Percentiles rank a stretch among this genome's conserved stretches.
Conservation (phyloP, 2,113 vertebrate genomes). For the Butastur rufipennis region DNA sequence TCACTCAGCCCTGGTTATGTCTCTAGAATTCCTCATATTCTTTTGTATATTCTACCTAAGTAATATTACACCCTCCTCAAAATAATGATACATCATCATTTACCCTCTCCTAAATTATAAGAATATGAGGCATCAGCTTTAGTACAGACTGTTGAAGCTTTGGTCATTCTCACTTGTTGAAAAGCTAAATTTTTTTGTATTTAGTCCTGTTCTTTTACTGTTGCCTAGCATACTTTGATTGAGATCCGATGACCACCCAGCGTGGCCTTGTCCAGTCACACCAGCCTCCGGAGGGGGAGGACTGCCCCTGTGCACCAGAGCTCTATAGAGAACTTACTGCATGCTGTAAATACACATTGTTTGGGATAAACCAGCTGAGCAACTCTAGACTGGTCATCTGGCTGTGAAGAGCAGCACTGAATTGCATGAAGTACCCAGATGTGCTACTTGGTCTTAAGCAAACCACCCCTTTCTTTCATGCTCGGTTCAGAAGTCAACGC, state of each 20-base stretch:
- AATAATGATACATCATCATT: not conserved
- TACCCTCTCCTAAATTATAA: not conserved
- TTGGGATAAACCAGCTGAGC: not conserved
- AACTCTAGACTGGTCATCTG: not conserved
- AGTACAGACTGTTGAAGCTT: not conserved
- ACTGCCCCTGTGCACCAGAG: fast-evolving
- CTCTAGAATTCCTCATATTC: not conserved
- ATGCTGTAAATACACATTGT: not conserved
- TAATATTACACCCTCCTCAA: not conserved
- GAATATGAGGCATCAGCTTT: not conserved
- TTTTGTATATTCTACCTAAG: not conserved
- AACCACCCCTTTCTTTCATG: not conserved
- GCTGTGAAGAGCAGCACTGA: not conserved
- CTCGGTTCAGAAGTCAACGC: not conserved
- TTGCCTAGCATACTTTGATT: fast-evolving
- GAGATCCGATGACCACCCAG: not conserved
- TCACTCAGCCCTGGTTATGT: not conserved
- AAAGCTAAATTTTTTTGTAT: not conserved
- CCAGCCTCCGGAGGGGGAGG: fast-evolving
- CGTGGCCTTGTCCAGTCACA: not conserved
- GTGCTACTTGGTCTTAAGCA: not conserved
- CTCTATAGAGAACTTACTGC: not conserved
- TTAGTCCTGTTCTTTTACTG: not conserved
- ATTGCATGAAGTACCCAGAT: not conserved
- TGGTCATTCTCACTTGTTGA: not conserved